Base-by-base conservation (phyloP, 2,113 vertebrate genomes). In the Istiophorus platypterus region DNA sequence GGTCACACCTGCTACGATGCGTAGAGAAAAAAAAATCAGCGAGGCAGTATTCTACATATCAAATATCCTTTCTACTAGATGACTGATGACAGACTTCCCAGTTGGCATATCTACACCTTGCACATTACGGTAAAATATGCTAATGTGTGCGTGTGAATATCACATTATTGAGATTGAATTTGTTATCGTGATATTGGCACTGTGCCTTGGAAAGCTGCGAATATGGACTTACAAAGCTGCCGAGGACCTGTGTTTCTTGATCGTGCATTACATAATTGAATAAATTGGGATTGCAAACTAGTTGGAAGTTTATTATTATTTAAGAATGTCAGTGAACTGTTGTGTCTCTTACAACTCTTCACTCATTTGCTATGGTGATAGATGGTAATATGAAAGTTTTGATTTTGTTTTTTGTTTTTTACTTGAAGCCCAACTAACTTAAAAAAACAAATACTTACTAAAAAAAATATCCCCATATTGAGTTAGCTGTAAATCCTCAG, bases 61-160 rank as follows among this genome's bases (percentile, higher is more conserved):
- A 88, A 76, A 81, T 62, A 63, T 54, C 49, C 64, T 79, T 72
- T 80, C 82, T 69, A 57, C 26, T 29, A 63, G 51, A 68, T 82
- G 81, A 86, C 74, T 58, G 80, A 90, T 83, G 81, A 76, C 70
- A 49, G 63, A 65, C 56, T 47, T 84, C 63, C 59, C 74, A 57
- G 57, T 31, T 78, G 78, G 81, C 74, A 76, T 69, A 85, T 85
- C 74, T 79, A 70, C 57, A 52, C 76, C 71, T 78, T 72, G 45
- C 77, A 91, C 77, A 80, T 89, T 87, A 80, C 87, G 77, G 76
- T 89, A 90, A 87, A 88, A 88, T 86, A 90, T 89, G 90, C 52
- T 88, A 92, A 92, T 87, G 62, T 61, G 51, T 72, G 84, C 72
- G 78, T 78, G 66, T 59, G 78, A 82, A 80, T 76, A 89, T 85